Percentiles rank a stretch among this genome's conserved stretches.
These are phyloP conservation scores for Liolophura sinensis DNA, from an alignment of 1,140 invertebrate genomes.

Conservation along the genomic window DNA sequence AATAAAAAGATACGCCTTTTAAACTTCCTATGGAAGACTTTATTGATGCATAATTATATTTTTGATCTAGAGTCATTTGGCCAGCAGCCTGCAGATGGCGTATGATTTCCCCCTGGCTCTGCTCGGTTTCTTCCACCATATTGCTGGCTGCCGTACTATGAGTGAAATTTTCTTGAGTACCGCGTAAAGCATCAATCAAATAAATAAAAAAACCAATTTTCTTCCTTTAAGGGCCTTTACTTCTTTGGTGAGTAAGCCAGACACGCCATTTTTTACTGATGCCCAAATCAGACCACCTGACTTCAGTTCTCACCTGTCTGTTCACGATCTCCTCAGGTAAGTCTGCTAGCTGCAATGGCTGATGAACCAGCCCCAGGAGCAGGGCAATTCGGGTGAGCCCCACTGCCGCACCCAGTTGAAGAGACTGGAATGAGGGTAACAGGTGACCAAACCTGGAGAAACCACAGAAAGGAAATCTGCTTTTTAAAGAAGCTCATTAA, in stretches of 20 bases:
- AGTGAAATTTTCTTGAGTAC: too few species aligned
- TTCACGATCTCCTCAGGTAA: slow-evolving; percentile 37
- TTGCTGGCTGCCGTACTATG: too few species aligned
- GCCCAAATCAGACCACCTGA: not conserved
- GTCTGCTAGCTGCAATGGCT: slow-evolving; percentile 34
- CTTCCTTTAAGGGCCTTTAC: too few species aligned
- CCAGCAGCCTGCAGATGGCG: not conserved
- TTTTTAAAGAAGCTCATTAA: too few species aligned
- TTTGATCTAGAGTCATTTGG: too few species aligned
- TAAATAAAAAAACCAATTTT: too few species aligned
- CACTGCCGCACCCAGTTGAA: slow-evolving; percentile 53
- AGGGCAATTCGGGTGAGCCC: slow-evolving; percentile 51
- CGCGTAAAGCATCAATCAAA: too few species aligned
- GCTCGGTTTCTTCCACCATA: not conserved
- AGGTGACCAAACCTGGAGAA: slow-evolving; percentile 51
- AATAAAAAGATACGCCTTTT: too few species aligned
- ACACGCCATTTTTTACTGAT: not conserved
- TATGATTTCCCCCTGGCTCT: not conserved
- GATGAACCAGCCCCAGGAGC: slow-evolving; percentile 41
- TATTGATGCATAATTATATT: too few species aligned
- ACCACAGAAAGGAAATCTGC: not conserved
- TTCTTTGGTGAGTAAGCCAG: too few species aligned
- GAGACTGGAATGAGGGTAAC: slow-evolving; percentile 50
- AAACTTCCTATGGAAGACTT: too few species aligned
- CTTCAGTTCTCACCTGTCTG: slow-evolving; percentile 40